Conservation (phyloP, 2,797 vertebrate species). For the Darevskia mixta region DNA sequence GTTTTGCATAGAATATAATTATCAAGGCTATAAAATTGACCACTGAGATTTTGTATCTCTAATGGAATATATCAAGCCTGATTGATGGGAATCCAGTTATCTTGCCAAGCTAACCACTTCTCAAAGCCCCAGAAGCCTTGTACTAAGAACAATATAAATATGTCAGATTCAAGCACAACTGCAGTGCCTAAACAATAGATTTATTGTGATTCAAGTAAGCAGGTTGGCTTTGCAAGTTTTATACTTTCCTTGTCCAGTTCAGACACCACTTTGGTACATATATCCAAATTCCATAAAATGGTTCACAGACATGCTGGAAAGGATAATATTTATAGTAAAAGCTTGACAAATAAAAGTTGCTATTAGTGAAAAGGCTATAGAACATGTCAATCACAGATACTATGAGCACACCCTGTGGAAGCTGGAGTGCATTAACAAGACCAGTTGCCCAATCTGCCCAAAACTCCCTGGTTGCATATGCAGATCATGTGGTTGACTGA, state of each 20-base stretch:
- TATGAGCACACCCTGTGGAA: neutral
- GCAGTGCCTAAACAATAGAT: neutral
- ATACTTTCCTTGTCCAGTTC: neutral
- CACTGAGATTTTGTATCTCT: neutral
- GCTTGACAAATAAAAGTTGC: neutral
- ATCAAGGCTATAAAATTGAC: conserved; percentile 13
- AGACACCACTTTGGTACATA: neutral
- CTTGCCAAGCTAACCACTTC: neutral
- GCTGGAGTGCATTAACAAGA: neutral
- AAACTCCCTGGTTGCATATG: neutral
- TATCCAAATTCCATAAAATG: neutral
- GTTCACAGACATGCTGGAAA: neutral
- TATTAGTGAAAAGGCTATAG: neutral
- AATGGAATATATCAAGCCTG: conserved; percentile 6
- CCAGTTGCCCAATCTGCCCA: neutral
- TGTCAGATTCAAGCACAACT: neutral
- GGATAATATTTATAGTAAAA: neutral
- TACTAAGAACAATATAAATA: neutral
- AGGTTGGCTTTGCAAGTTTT: neutral
- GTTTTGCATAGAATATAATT: conserved; percentile 4
- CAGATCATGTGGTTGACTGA: neutral
- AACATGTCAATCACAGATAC: neutral
- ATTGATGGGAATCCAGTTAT: conserved; percentile 7
- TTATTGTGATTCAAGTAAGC: neutral
- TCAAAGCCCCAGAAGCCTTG: neutral